A percentile compares a stretch with the other conserved stretches of the same genome.
phyloP scores from a whole-genome alignment of 2,888 invertebrate genomes.

The Meghimatium bilineatum region DNA sequence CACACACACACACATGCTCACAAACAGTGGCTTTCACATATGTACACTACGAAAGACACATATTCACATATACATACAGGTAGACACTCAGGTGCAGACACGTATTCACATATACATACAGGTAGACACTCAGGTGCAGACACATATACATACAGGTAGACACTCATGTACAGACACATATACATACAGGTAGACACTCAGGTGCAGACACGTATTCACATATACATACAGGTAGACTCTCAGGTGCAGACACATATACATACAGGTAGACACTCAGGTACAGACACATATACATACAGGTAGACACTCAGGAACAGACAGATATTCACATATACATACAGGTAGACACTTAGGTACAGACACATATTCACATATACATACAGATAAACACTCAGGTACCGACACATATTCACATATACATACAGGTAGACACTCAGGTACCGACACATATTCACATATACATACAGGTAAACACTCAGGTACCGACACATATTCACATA shows the following conservation, averaged over 20 bases:
- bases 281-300: too few species aligned
- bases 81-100: slow-evolving; percentile 14
- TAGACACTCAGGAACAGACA: too few species aligned
- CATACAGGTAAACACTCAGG: too few species aligned
- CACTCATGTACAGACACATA: background rate
- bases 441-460: too few species aligned
- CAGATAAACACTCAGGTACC: background rate
- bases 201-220: slow-evolving; percentile 1
- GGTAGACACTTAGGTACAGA: background rate
- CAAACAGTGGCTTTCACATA: too few species aligned
- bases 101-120: background rate
- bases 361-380: slow-evolving; percentile 5
- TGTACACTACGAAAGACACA: too few species aligned
- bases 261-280: too few species aligned
- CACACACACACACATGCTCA: too few species aligned
- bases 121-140: background rate
- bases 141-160: slow-evolving; percentile 12
- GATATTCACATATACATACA: too few species aligned
- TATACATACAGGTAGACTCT: too few species aligned
- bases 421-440: too few species aligned
- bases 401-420: background rate
- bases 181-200: slow-evolving; percentile 16
- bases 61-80: slow-evolving; percentile 15
- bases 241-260: background rate
- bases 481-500: too few species aligned